These are phyloP conservation scores for Julus scanicus DNA, from an alignment of 2,888 invertebrate species.

Conservation along the genomic window DNA sequence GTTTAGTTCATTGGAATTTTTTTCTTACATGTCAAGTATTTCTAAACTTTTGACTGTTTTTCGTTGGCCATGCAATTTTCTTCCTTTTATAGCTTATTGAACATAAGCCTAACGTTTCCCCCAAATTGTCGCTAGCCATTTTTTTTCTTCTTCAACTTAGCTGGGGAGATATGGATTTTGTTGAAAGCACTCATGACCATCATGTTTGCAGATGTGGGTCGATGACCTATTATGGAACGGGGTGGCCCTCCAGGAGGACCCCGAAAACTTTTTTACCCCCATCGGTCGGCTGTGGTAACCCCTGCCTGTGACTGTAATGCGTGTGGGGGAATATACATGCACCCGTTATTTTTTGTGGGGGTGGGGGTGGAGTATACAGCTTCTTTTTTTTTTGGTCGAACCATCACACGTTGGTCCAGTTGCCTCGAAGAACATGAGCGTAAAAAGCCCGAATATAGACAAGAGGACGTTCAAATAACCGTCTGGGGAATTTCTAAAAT, in stretches of 20 bases:
- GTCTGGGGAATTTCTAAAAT: not conserved
- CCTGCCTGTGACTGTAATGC: not conserved
- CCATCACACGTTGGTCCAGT: not conserved
- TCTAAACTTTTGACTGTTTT: not conserved
- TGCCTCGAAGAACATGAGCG: not conserved
- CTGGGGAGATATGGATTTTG: not conserved
- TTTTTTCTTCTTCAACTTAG: not conserved
- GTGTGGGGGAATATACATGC: not conserved
- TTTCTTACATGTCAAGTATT: not conserved
- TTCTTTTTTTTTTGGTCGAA: not conserved
- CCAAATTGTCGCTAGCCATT: not conserved
- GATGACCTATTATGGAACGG: not conserved
- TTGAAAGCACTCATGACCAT: not conserved
- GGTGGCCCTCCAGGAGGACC: not conserved
- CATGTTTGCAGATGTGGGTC: not conserved
- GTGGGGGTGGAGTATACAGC: not conserved
- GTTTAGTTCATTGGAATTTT: too few relatives aligned
- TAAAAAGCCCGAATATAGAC: not conserved
- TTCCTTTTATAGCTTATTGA: not conserved
- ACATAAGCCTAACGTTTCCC: not conserved
- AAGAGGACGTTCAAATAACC: not conserved
- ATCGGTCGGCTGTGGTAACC: not conserved
- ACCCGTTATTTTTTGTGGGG: not conserved
- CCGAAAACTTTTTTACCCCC: not conserved
- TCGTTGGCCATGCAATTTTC: not conserved